A percentile compares a stretch with the other conserved stretches of the same genome.
phyloP scores from a whole-genome alignment of 2,888 invertebrate genomes.

The Drosophila subquinaria region DNA sequence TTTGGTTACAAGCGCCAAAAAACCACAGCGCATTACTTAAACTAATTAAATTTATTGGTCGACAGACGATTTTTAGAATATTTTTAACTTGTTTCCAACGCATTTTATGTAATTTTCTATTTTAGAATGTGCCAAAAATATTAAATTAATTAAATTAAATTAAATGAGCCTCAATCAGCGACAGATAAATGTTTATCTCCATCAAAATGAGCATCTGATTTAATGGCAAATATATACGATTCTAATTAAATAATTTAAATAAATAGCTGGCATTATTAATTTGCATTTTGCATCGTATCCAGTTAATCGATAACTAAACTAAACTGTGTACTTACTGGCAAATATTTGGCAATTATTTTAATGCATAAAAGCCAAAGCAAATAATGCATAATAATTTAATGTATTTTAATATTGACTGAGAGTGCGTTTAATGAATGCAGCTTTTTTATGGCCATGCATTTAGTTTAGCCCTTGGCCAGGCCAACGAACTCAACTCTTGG shows the following conservation, averaged over 20 bases:
- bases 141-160: conserved; percentile 38
- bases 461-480: conserved; percentile 9
- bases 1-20: conserved; percentile 47
- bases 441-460: conserved; percentile 2
- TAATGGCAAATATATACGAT: conserved; percentile 39
- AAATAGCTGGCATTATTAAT: conserved; percentile 72
- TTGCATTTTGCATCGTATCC: conserved; percentile 55
- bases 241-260: conserved; percentile 67
- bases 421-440: conserved; percentile 41
- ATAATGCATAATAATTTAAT: conserved; percentile 42
- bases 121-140: neutral
- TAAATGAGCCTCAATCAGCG: conserved; percentile 30
- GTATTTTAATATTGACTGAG: conserved; percentile 9
- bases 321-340: conserved; percentile 23
- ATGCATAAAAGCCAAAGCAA: conserved; percentile 5
- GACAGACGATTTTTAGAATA: conserved; percentile 19
- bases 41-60: conserved; percentile 75
- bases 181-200: neutral
- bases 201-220: conserved; percentile 6
- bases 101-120: conserved; percentile 1
- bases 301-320: conserved; percentile 14
- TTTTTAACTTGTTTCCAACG: neutral
- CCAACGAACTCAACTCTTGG: conserved; percentile 4
- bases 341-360: conserved; percentile 66
- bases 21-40: conserved; percentile 69